Base-by-base conservation (phyloP, 2,888 invertebrate genomes). In the Noctua janthina region DNA sequence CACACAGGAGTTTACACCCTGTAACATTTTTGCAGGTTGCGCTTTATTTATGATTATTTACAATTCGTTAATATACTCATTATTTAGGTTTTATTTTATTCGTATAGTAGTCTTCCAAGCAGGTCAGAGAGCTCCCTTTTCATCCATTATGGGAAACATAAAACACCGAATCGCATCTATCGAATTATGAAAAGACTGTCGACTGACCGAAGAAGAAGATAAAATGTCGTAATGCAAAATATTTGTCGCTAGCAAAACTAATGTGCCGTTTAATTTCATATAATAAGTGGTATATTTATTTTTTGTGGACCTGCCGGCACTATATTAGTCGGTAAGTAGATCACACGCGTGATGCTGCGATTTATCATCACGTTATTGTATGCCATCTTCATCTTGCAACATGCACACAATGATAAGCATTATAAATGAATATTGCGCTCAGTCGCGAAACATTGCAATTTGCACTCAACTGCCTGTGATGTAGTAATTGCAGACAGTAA, bases 391-490 rank as follows among this genome's bases (percentile, higher is more conserved):
- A 83, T 86, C 43, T 77, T 74, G 83, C 72, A 88, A 85, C 23
- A 70, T 80, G 80, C 84, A 81, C 85, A 90, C 91, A 91, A 91
- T 92, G 88, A 89, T 89, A 88, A 88, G 89, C 88, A 91, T 89
- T 91, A 49, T 86, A 87, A 78, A 82, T 91, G 91, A 89, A 90
- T 90, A 88, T 92, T 91, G 91, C 91, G 90, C 84, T 88, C 88
- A 89, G 89, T 89, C 89, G 92, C 88, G 91, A 93, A 91, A 92
- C 87, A 89, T 87, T 83, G 87, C 83, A 90, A 87, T 88, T 91
- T 91, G 91, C 90, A 89, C 87, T 87, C 83, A 83, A 82, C 82
- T 86, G 81, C 79, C 83, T 87, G 86, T 83, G 89, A 91, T 92
- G 90, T 87, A 89, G 92, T 91, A 91, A 93, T 90, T 90, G 89